phyloP scores from a whole-genome alignment of 1,140 invertebrate genomes.

The Leptestheria dahalacensis region DNA sequence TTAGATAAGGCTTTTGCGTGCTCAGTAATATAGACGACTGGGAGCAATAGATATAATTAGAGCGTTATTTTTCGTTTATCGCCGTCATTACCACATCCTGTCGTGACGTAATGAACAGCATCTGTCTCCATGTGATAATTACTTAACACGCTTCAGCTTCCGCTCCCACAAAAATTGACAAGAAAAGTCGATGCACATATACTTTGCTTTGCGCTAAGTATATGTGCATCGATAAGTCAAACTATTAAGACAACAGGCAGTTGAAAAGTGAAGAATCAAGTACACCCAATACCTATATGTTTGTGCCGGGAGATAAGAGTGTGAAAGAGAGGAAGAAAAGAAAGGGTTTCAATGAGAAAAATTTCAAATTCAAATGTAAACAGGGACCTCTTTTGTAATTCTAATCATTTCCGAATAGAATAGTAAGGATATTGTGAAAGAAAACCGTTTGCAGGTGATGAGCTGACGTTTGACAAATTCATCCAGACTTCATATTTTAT shows the following conservation, averaged over 20 bases:
- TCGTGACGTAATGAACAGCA: background rate
- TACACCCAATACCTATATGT: too few relatives aligned
- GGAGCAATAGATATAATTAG: background rate
- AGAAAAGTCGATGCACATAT: background rate
- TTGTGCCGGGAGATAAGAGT: too few relatives aligned
- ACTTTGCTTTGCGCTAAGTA: too few relatives aligned
- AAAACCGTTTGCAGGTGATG: background rate
- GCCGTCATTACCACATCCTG: background rate
- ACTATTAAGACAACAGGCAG: too few relatives aligned
- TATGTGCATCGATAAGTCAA: too few relatives aligned
- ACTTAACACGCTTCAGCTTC: background rate
- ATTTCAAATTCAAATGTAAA: background rate
- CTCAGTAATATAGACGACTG: background rate
- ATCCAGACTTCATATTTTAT: background rate
- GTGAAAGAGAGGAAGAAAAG: background rate
- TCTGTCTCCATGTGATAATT: background rate
- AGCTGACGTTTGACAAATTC: background rate
- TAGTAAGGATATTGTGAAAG: background rate
- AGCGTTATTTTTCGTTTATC: background rate
- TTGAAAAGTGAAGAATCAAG: too few relatives aligned
- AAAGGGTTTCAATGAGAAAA: background rate
- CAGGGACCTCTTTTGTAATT: background rate
- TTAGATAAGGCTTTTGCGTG: background rate
- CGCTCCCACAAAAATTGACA: background rate
- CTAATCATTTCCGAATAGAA: background rate